A percentile compares a stretch with the other conserved stretches of the same genome.
These are phyloP conservation scores for Plebejus argus DNA, from an alignment of 2,888 invertebrate species.

Conservation along the genomic window DNA sequence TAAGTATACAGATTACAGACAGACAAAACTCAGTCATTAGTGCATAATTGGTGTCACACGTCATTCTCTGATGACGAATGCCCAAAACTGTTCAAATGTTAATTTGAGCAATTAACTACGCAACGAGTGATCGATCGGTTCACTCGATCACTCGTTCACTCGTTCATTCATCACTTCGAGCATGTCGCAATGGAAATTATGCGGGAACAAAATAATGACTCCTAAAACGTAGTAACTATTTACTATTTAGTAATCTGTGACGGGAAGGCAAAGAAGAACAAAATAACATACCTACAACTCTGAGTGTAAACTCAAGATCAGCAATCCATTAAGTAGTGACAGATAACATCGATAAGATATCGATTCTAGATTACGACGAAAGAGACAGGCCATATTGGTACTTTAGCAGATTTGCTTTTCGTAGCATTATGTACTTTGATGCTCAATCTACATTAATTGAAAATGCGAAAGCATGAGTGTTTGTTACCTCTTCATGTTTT, in stretches of 20 bases:
- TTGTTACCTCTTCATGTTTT: no score
- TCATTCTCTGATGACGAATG: slow-evolving; percentile 8
- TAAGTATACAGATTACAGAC: not conserved
- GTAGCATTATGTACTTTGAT: not conserved
- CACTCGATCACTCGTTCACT: slow-evolving; percentile 22
- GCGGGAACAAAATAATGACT: not conserved
- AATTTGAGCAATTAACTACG: slow-evolving; percentile 27
- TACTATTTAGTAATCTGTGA: no score
- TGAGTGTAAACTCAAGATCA: not conserved
- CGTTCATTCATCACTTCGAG: not conserved
- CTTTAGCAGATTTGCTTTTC: not conserved
- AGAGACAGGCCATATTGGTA: not conserved
- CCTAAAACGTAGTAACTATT: no score
- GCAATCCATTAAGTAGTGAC: not conserved
- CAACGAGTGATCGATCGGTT: slow-evolving; percentile 22
- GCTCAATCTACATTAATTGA: no score
- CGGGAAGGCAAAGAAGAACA: no score
- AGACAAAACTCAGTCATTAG: slow-evolving; percentile 8
- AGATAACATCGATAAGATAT: not conserved
- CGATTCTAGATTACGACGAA: not conserved
- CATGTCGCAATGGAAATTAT: not conserved
- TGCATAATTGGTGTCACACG: not conserved
- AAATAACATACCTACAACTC: no score
- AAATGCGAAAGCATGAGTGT: no score
- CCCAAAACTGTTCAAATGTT: slow-evolving; percentile 16